Evolutionary conservation across 1,140 invertebrate genomes (phyloP).

Genomic region (Bombus confusus): DNA sequence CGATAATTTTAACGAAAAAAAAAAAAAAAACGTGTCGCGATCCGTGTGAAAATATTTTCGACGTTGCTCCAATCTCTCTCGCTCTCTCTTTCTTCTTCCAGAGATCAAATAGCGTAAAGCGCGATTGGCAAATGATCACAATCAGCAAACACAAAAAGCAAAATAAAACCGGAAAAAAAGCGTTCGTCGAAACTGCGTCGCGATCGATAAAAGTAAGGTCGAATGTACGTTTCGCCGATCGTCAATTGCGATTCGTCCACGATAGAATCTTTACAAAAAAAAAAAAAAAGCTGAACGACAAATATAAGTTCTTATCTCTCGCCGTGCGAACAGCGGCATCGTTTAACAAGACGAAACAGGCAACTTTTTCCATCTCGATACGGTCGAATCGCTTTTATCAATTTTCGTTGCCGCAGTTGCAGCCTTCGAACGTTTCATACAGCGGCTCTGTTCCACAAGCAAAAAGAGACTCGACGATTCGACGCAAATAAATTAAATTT

Average conservation of each 20-base stretch:
- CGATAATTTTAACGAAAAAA: not conserved
- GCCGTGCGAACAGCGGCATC: not conserved
- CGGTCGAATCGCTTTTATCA: not conserved
- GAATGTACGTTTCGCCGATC: not conserved
- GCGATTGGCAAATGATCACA: constrained; percentile 36
- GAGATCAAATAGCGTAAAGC: constrained; percentile 57
- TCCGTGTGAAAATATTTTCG: not conserved
- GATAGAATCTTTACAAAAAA: not conserved
- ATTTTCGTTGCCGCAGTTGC: not conserved
- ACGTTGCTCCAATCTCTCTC: constrained; percentile 3
- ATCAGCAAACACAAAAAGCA: constrained; percentile 22
- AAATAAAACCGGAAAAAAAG: not conserved
- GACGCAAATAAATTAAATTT: constrained; percentile 16
- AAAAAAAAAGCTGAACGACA: not conserved
- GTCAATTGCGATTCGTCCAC: not conserved
- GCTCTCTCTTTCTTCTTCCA: constrained; percentile 39
- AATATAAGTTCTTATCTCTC: not conserved
- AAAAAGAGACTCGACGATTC: not conserved
- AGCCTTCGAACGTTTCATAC: not conserved
- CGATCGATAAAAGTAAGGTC: not conserved
- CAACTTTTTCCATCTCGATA: not conserved
- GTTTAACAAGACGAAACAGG: not conserved
- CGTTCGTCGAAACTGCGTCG: not conserved
- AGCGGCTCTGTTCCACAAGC: no score
- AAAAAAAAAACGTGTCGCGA: not conserved